Evolutionary conservation across 2,797 vertebrate genomes (phyloP).

Genomic region (Acanthurus leucopareius): DNA sequence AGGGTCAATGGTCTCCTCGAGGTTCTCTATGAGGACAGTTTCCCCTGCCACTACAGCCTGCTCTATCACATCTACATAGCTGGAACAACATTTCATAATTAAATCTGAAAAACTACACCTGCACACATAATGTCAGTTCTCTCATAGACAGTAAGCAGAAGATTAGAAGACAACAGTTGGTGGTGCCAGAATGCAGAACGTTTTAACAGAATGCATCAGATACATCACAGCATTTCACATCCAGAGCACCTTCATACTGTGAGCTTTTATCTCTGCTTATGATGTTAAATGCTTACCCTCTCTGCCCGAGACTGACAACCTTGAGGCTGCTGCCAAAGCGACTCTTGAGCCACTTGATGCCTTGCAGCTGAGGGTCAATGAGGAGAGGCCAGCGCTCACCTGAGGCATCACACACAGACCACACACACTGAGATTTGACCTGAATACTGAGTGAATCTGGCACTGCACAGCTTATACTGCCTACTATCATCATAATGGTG

Average conservation of each 20-base stretch:
- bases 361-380: constrained; percentile 87
- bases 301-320: constrained; percentile 86
- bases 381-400: constrained; percentile 86
- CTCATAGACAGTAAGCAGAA: too few species aligned
- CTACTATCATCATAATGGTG: neutral
- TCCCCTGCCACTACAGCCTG: constrained; percentile 84
- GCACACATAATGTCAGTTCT: too few species aligned
- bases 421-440: neutral
- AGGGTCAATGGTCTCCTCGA: constrained; percentile 86
- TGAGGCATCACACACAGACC: constrained; percentile 39
- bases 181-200: too few species aligned
- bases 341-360: constrained; percentile 89
- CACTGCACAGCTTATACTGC: neutral
- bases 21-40: constrained; percentile 87
- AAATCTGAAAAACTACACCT: too few species aligned
- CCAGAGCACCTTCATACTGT: neutral
- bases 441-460: neutral
- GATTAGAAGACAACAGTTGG: too few species aligned
- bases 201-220: neutral
- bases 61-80: constrained; percentile 86
- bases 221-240: neutral
- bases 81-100: constrained; percentile 44
- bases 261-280: neutral
- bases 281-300: constrained; percentile 75
- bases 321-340: constrained; percentile 82